These are phyloP conservation scores for Amazona guildingii DNA, from an alignment of 2,113 vertebrate genomes.

Conservation along the genomic window DNA sequence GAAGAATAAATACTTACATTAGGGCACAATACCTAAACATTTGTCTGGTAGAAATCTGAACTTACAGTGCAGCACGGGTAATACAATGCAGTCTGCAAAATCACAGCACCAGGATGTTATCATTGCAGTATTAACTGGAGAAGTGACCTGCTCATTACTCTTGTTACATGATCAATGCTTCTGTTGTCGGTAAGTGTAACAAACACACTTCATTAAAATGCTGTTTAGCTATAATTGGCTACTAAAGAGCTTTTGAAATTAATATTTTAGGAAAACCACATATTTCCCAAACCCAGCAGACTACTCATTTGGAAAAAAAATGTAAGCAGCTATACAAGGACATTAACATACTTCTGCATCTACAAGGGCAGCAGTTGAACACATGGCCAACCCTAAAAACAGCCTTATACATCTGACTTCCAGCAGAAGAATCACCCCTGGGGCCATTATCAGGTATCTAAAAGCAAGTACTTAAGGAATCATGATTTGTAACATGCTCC, in stretches of 20 bases:
- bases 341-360: background rate
- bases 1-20: background rate
- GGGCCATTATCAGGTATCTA: background rate
- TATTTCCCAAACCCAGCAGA: background rate
- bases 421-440: background rate
- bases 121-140: background rate
- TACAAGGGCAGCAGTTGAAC: background rate
- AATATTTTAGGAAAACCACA: background rate
- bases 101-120: background rate
- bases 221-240: conserved; percentile 29
- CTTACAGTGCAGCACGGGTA: background rate
- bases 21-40: background rate
- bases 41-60: background rate
- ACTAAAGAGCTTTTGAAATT: conserved; percentile 52
- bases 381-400: background rate
- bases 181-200: conserved; percentile 34
- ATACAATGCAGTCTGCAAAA: background rate
- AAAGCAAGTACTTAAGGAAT: background rate
- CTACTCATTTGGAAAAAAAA: background rate
- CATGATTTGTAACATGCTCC: rapidly evolving
- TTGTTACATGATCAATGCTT: conserved; percentile 25
- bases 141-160: conserved; percentile 14
- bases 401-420: background rate
- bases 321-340: background rate
- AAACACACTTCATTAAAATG: conserved; percentile 50